These are phyloP conservation scores for Perodicticus potto DNA, from an alignment of 2,797 vertebrate genomes.

Conservation along the genomic window DNA sequence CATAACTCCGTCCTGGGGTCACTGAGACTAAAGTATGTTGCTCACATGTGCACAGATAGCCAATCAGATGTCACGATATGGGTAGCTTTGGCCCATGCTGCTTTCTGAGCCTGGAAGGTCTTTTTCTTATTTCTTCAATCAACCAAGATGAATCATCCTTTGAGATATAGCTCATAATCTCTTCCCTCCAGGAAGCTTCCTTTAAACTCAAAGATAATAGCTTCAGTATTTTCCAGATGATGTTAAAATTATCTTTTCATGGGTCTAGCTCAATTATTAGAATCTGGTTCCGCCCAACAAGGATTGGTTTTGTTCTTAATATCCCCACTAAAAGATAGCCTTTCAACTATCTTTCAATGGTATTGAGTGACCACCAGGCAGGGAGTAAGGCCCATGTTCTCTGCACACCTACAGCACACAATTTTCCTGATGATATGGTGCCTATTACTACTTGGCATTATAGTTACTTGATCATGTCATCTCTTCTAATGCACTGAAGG, in stretches of 20 bases:
- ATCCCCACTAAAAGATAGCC: not conserved
- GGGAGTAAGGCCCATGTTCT: not conserved
- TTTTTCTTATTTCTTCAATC: not conserved
- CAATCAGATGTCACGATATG: accelerated
- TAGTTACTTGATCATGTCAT: not conserved
- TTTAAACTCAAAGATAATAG: not conserved
- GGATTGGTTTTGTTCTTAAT: not conserved
- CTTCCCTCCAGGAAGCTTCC: slow-evolving; percentile 15
- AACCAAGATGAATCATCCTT: not conserved
- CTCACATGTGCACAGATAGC: not conserved
- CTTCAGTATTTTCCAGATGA: slow-evolving; percentile 20
- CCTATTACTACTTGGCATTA: not conserved
- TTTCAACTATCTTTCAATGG: not conserved
- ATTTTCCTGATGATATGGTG: not conserved
- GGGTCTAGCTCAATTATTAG: not conserved
- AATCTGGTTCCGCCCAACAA: not conserved
- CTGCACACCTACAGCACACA: not conserved
- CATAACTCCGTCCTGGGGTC: not conserved
- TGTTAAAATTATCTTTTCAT: not conserved
- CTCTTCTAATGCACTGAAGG: not conserved
- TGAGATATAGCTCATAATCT: not conserved
- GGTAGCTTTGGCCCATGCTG: not conserved
- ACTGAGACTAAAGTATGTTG: not conserved
- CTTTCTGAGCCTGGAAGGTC: not conserved
- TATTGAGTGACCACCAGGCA: not conserved